These are phyloP conservation scores for Tylochromis polylepis DNA, from an alignment of 2,113 vertebrate species.

Conservation along the genomic window DNA sequence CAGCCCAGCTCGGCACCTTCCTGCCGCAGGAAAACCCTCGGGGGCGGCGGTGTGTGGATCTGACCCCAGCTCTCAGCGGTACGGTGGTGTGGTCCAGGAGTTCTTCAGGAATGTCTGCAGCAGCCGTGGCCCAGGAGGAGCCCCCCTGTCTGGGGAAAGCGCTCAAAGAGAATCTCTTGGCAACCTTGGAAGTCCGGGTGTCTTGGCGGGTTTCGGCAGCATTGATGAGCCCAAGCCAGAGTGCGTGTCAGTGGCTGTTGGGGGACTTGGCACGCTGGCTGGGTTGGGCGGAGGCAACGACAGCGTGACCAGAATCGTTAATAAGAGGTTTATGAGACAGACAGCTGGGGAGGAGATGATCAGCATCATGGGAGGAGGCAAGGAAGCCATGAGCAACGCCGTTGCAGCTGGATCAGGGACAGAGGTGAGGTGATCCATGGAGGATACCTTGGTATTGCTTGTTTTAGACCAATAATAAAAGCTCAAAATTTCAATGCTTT, in stretches of 20 bases:
- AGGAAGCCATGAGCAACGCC: slow-evolving; percentile 66
- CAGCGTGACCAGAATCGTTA: slow-evolving; percentile 80
- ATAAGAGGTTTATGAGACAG: slow-evolving; percentile 86
- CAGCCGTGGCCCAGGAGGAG: slow-evolving; percentile 44
- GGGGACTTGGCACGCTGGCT: slow-evolving; percentile 37
- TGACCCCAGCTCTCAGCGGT: slow-evolving; percentile 79
- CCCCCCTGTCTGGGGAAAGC: slow-evolving; percentile 52
- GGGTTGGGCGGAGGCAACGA: slow-evolving; percentile 63
- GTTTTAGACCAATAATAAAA: not conserved
- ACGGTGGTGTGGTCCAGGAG: slow-evolving; percentile 85
- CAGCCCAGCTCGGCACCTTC: slow-evolving; percentile 61
- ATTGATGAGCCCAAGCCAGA: slow-evolving; percentile 79
- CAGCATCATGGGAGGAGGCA: slow-evolving; percentile 57
- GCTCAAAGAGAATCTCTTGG: slow-evolving; percentile 40
- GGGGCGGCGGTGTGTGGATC: not conserved
- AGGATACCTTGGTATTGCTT: not conserved
- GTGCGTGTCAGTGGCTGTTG: slow-evolving; percentile 45
- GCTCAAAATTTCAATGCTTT: not conserved
- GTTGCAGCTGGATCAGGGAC: slow-evolving; percentile 56
- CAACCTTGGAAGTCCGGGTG: not conserved
- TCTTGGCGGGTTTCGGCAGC: not conserved
- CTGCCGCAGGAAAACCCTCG: slow-evolving; percentile 70
- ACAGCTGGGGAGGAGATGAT: slow-evolving; percentile 78
- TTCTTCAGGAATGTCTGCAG: slow-evolving; percentile 88
- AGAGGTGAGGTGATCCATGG: slow-evolving; percentile 34